Base-by-base conservation (phyloP, 2,888 invertebrate species). In the Artemia sinica region DNA sequence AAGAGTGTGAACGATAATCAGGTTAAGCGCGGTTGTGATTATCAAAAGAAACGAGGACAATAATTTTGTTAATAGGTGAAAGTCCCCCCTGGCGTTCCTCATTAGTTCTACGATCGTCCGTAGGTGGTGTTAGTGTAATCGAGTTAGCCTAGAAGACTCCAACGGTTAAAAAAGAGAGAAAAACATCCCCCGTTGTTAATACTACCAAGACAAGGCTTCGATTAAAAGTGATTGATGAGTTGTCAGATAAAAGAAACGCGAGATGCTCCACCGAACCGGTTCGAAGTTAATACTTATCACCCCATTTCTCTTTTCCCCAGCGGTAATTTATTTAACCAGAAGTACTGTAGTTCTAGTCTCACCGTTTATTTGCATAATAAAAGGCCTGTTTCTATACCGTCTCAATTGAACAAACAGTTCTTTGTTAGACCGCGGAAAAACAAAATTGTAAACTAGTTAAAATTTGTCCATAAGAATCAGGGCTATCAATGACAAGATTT, bases 21-120 rank as follows among this genome's bases (percentile, higher is more conserved):
- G 63, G 63, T 58, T 58, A 58, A 58, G 63, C 63, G 63, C 28
- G 63, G 63, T 58, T 58, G 63, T 58, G 63, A 58, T 58, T 58
- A 58, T 58, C 63, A 58, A 58, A 58, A 58, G 63, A 58, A 58
- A 58, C 63, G 11, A 58, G 12, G 63, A 58, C 63, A n/a, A 58
- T 58, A 58, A 58, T 58, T 58, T 28, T 18, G 63, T 58, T 58
- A 58, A 58, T 58, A 58, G 63, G 63, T 58, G 63, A 9, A 58
- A 18, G 63, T 58, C 63, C 63, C 63, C 41, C 41, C n/a, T 28
- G 63, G 63, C 28, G 63, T 28, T 18, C 12, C 11, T 58, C 63
- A 58, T 58, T 58, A 58, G 63, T 58, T 58, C 63, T 58, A 58
- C 63, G 28, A 58, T 58, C 63, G 9, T 9, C 63, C 63, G 63